A percentile compares a stretch with the other conserved stretches of the same genome.
Conservation (phyloP, 2,888 invertebrate species). For the Catonia carolina region DNA sequence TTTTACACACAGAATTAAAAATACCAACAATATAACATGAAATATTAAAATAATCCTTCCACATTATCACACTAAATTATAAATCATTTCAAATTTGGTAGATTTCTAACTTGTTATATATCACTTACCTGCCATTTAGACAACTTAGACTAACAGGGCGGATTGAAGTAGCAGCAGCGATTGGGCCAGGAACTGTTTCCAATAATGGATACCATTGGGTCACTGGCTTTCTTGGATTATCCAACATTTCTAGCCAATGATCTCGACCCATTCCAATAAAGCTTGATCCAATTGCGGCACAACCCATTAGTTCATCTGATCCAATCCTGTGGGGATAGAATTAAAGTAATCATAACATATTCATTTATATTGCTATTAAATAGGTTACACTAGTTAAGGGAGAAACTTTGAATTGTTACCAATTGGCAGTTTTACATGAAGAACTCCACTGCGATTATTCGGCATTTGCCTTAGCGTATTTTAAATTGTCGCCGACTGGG, state of each 20-base stretch:
- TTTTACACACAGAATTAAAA: no score
- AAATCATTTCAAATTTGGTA: no score
- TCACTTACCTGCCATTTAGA: slow-evolving; percentile 60
- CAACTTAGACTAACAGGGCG: slow-evolving; percentile 57
- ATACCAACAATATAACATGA: neutral
- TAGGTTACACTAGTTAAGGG: neutral
- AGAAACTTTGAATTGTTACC: no score
- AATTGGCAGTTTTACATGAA: no score
- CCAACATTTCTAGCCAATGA: slow-evolving; percentile 80
- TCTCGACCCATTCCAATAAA: slow-evolving; percentile 71
- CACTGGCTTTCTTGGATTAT: slow-evolving; percentile 73
- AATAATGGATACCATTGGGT: slow-evolving; percentile 77
- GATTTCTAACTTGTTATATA: no score
- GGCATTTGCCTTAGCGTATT: no score
- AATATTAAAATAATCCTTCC: no score
- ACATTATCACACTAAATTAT: no score
- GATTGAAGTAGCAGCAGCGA: slow-evolving; percentile 24
- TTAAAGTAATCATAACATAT: neutral
- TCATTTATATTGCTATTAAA: neutral
- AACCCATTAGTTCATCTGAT: slow-evolving; percentile 79
- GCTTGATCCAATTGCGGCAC: slow-evolving; percentile 69
- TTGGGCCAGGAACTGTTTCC: slow-evolving; percentile 59
- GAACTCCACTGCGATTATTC: no score
- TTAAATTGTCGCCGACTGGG: no score
- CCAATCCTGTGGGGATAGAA: slow-evolving; percentile 68